Base-by-base conservation (phyloP, 1,140 invertebrate genomes). In the Drosophila yakuba region DNA sequence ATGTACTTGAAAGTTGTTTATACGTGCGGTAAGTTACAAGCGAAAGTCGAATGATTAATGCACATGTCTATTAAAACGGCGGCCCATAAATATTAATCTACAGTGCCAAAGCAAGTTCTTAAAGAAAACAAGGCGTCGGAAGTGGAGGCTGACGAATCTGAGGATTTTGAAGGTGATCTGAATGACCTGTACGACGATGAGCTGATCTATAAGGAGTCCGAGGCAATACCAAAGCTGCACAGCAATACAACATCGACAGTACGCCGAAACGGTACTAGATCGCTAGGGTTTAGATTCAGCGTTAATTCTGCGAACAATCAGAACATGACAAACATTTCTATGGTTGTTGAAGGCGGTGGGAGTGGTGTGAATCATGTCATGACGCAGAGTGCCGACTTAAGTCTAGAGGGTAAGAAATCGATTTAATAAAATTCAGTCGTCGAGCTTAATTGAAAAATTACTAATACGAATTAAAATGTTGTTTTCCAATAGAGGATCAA, bases 1-100 rank as follows among this genome's bases (percentile, higher is more conserved):
- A 97, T 97, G 93, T 98, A 98, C 93, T 95, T 98, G 74, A 97
- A 97, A 94, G 96, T 98, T 69, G 96, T 97, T 74, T 98, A 98
- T 93, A 97, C 97, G 28, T 99, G 97, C 93, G 97, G 98, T 99
- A 94, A 97, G 96, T 95, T 59, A 20, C 10, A 43, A 45, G 11
- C 17, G 20, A 11, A 45, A 20, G 20, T 14, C 56, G 43, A 12
- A 2, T 10, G 0, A 32, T 32, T 32, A 32, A 32, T 10, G 32
- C n/a, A 20, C 7, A 17, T 20, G 15, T 4, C 3, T 39, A 14
- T 39, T 39, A 39, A 39, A 10, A 39, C 32, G 2, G 8, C 0
- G 32, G 3, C 28, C 28, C 2, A 32, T 32, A 8, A 2, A 32
- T 8, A 32, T 3, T 32, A 10, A 10, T 32, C 32, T 10, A 8